These are phyloP conservation scores for Cataglyphis hispanica DNA, from an alignment of 1,140 invertebrate species.

Conservation along the genomic window DNA sequence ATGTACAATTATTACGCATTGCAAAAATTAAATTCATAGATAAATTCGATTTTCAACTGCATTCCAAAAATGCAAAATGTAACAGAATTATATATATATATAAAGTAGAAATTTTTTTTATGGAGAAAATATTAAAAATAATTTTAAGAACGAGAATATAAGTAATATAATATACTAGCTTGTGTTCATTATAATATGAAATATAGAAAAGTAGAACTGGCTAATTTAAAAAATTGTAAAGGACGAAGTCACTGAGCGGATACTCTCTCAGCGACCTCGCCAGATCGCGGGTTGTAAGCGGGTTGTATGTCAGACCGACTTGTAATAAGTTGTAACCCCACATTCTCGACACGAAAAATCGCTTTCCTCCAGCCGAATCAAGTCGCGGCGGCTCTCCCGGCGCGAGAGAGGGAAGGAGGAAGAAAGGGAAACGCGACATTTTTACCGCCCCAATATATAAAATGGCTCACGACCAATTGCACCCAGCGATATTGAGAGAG, in stretches of 20 bases:
- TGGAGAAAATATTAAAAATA: not conserved
- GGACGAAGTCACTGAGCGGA: not conserved
- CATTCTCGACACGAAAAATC: constrained; percentile 58
- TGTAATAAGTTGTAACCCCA: constrained; percentile 57
- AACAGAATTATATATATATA: not conserved
- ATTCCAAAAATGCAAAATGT: not conserved
- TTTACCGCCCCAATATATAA: constrained; percentile 75
- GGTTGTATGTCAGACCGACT: constrained; percentile 36
- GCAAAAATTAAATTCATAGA: not conserved
- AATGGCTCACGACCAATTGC: constrained; percentile 77
- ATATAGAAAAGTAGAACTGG: not conserved
- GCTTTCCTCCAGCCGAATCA: constrained; percentile 43
- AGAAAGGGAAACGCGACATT: constrained; percentile 72
- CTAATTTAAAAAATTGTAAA: constrained; percentile 18
- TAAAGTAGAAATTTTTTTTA: not conserved
- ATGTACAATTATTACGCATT: not conserved
- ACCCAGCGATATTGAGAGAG: constrained; percentile 72
- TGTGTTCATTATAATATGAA: not conserved
- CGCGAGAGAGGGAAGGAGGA: not conserved
- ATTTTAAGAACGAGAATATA: not conserved
- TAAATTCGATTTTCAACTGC: not conserved
- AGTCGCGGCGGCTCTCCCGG: constrained; percentile 36
- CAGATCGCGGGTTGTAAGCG: constrained; percentile 8
- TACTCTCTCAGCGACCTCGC: not conserved
- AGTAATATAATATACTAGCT: not conserved